Conservation (phyloP, 1,140 invertebrate genomes). For the Zaprionus ornatus region DNA sequence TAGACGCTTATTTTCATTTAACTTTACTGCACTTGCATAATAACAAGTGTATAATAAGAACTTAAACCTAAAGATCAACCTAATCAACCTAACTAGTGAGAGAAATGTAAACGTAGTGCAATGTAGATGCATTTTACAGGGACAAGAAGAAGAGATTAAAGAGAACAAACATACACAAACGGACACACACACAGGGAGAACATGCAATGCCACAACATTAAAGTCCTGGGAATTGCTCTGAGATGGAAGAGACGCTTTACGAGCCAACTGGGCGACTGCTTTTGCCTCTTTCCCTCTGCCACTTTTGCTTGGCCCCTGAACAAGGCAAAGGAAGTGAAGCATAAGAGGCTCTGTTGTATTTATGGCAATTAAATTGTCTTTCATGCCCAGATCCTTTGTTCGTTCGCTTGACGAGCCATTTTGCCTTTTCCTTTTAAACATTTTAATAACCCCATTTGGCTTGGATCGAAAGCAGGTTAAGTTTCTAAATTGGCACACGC, state of each 20-base stretch:
- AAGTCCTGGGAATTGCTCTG: background rate
- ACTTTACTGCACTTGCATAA: no score
- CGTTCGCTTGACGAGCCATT: conserved; percentile 47
- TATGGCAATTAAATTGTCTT: conserved; percentile 65
- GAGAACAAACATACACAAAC: no score
- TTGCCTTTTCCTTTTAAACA: conserved; percentile 16
- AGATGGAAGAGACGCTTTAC: background rate
- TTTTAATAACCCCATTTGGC: conserved; percentile 47
- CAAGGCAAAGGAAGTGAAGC: conserved; percentile 10
- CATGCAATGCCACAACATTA: no score
- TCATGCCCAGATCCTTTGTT: conserved; percentile 34
- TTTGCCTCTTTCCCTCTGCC: background rate
- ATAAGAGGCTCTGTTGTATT: conserved; percentile 38
- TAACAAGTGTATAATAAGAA: no score
- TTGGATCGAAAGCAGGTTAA: conserved; percentile 49
- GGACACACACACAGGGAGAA: no score
- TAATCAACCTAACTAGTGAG: no score
- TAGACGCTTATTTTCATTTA: no score
- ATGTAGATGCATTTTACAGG: no score
- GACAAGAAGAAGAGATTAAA: no score
- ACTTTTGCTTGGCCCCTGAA: background rate
- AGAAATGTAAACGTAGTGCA: no score
- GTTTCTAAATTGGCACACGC: conserved; percentile 33
- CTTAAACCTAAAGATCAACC: no score
- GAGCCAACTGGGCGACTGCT: background rate